A percentile compares a stretch with the other conserved stretches of the same genome.
phyloP scores from a whole-genome alignment of 2,888 invertebrate genomes.

The Gnatocerus cornutus region DNA sequence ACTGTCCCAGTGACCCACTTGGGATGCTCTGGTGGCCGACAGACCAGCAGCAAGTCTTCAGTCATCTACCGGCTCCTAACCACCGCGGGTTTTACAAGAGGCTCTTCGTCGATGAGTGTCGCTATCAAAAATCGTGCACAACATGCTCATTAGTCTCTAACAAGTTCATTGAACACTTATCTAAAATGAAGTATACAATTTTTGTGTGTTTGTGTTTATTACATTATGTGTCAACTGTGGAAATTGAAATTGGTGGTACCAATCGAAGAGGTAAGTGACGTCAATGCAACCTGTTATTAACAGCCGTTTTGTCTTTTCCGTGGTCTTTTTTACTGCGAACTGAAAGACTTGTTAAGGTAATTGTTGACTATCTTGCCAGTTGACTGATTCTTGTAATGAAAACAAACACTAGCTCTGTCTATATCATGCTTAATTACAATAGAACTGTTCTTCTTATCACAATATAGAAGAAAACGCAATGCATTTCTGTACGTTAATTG shows the following conservation, averaged over 20 bases:
- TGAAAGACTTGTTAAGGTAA: neutral
- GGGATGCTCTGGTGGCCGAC: constrained; percentile 70
- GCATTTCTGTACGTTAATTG: constrained; percentile 25
- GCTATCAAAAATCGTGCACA: constrained; percentile 36
- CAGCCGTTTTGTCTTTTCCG: neutral
- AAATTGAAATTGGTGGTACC: constrained; percentile 53
- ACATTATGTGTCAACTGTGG: constrained; percentile 57
- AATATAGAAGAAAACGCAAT: constrained; percentile 33
- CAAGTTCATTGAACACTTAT: constrained; percentile 28
- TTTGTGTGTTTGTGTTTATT: constrained; percentile 62
- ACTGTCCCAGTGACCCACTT: constrained; percentile 71
- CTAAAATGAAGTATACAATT: constrained; percentile 60
- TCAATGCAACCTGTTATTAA: constrained; percentile 8
- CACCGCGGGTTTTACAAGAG: constrained; percentile 54
- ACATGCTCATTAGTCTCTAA: constrained; percentile 33
- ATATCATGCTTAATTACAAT: constrained; percentile 4
- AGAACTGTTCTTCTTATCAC: constrained; percentile 10
- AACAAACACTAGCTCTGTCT: neutral
- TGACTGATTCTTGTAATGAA: neutral
- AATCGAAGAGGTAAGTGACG: constrained; percentile 58
- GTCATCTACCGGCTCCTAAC: constrained; percentile 64
- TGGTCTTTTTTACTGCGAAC: neutral
- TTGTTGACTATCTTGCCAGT: neutral
- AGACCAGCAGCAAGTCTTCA: constrained; percentile 66
- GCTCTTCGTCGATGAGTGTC: constrained; percentile 56